Percentiles rank a stretch among this genome's conserved stretches.
phyloP scores from a whole-genome alignment of 2,113 vertebrate genomes.

The Struthidea cinerea region DNA sequence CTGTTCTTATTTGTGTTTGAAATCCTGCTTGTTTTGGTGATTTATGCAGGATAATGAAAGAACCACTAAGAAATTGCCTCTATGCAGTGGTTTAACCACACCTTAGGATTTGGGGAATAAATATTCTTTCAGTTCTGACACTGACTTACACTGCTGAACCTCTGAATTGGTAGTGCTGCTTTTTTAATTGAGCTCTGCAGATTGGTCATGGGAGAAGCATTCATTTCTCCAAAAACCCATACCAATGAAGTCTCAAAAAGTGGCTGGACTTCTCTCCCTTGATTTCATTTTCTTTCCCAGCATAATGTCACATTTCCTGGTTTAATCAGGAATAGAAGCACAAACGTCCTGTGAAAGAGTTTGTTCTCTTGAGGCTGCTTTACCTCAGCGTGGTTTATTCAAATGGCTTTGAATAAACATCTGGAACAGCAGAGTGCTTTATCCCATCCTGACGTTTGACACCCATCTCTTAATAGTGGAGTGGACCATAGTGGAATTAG shows the following conservation, averaged over 20 bases:
- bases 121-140: not conserved
- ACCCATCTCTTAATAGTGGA: slow-evolving; percentile 13
- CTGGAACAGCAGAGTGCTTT: not conserved
- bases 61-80: not conserved
- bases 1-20: not conserved
- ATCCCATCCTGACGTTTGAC: not conserved
- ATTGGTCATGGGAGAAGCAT: not conserved
- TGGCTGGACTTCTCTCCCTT: not conserved
- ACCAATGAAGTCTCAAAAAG: not conserved
- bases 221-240: not conserved
- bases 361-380: not conserved
- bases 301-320: not conserved
- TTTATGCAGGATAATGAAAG: not conserved
- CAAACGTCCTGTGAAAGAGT: not conserved
- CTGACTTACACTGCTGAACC: not conserved
- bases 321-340: not conserved
- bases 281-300: not conserved
- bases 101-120: not conserved
- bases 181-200: not conserved
- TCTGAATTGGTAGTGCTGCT: not conserved
- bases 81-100: not conserved
- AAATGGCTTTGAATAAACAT: slow-evolving; percentile 13
- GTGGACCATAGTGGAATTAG: slow-evolving; percentile 12
- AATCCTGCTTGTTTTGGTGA: not conserved
- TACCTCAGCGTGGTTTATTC: not conserved